Conservation (phyloP, 2,797 vertebrate genomes). For the Eremophila alpestris region DNA sequence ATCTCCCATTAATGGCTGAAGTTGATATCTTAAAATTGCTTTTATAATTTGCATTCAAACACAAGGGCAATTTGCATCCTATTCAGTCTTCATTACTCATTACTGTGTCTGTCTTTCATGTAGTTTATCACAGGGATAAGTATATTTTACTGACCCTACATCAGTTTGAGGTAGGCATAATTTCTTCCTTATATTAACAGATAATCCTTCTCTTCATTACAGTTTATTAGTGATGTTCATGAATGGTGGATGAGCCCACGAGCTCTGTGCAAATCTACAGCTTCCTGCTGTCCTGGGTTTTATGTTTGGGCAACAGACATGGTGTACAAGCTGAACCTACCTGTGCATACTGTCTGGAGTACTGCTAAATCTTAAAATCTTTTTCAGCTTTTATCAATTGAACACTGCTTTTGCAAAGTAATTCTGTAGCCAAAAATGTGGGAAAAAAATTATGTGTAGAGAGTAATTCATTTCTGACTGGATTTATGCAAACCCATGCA, state of each 20-base stretch:
- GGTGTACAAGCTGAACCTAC: not conserved
- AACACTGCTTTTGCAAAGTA: not conserved
- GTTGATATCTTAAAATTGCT: too few species aligned
- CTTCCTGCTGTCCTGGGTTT: not conserved
- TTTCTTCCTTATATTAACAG: not conserved
- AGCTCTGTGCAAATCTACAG: not conserved
- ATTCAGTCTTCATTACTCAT: not conserved
- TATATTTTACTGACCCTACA: not conserved
- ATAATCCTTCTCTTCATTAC: not conserved
- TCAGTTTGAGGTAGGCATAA: not conserved
- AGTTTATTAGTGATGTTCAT: not conserved
- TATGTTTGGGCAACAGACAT: not conserved
- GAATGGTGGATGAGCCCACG: not conserved
- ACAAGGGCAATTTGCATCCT: accelerated
- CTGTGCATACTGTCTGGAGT: not conserved
- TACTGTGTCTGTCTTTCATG: not conserved
- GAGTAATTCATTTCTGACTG: not conserved
- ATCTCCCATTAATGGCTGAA: not conserved
- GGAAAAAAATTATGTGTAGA: not conserved
- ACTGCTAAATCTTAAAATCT: not conserved
- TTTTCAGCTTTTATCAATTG: not conserved
- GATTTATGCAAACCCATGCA: not conserved
- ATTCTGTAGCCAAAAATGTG: not conserved
- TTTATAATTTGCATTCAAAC: not conserved
- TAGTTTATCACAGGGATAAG: not conserved